Evolutionary conservation across 2,113 vertebrate genomes (phyloP).

Genomic region (Ictalurus furcatus): DNA sequence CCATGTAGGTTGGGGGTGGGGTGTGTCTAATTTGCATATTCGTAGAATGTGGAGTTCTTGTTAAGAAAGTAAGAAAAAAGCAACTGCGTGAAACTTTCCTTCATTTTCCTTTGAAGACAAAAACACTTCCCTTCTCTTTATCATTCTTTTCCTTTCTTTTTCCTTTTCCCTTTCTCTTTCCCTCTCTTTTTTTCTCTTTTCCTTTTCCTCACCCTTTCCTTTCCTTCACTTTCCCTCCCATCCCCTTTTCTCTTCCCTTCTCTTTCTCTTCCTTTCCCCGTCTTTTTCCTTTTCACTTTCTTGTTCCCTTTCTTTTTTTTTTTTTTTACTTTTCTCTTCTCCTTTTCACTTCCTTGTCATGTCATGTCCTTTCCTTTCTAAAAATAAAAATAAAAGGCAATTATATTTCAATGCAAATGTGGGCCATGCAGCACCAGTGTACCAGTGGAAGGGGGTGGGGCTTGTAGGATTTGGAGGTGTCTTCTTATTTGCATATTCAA

Average conservation of each 20-base stretch:
- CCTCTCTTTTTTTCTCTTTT: neutral
- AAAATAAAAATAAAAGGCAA: slow-evolving; percentile 16
- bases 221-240: neutral
- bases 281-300: neutral
- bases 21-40: neutral
- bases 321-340: neutral
- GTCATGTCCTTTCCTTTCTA: neutral
- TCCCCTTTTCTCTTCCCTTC: too few relatives aligned
- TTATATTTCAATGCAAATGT: neutral
- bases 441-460: neutral
- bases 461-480: neutral
- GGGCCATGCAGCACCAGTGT: neutral
- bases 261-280: neutral
- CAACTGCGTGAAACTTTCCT: neutral
- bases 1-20: neutral
- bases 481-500: slow-evolving; percentile 4
- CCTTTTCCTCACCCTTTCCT: neutral
- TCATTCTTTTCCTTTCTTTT: neutral
- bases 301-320: neutral
- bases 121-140: neutral
- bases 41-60: neutral
- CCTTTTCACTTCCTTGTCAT: neutral
- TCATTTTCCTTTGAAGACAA: neutral
- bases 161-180: neutral
- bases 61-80: neutral